These are phyloP conservation scores for Apodemia mormo DNA, from an alignment of 2,888 invertebrate species.

Conservation along the genomic window DNA sequence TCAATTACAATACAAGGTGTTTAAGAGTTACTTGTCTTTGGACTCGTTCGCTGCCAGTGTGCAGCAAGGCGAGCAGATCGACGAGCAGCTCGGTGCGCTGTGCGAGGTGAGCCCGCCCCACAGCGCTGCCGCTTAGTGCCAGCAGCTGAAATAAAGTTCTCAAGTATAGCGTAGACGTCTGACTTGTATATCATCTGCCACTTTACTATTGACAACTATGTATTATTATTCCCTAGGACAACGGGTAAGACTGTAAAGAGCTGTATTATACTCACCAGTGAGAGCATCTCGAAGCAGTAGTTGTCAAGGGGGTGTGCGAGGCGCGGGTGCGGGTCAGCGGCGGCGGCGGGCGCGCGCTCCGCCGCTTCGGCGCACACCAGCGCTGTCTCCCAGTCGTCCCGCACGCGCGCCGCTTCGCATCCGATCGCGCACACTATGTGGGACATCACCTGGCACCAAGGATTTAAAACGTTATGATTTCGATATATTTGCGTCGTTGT, in stretches of 20 bases:
- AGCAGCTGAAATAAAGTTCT: conserved; percentile 71
- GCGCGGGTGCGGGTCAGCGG: conserved; percentile 48
- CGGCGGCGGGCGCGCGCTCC: too few relatives aligned
- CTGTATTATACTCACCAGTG: conserved; percentile 84
- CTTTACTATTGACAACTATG: too few relatives aligned
- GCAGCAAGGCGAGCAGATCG: conserved; percentile 92
- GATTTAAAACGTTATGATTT: too few relatives aligned
- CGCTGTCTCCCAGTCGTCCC: conserved; percentile 93
- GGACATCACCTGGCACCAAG: conserved; percentile 89
- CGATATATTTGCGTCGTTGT: too few relatives aligned
- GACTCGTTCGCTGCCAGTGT: conserved; percentile 96
- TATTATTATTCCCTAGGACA: too few relatives aligned
- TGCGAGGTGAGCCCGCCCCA: conserved; percentile 94
- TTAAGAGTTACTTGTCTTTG: conserved; percentile 88
- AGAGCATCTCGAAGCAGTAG: conserved; percentile 99
- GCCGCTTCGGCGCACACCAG: conserved; percentile 55
- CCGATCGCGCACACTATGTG: conserved; percentile 95
- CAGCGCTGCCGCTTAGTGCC: conserved; percentile 95
- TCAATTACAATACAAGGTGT: too few relatives aligned
- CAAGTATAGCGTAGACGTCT: too few relatives aligned
- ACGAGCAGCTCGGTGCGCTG: conserved; percentile 92
- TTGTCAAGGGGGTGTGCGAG: conserved; percentile 84
- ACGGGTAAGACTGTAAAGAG: too few relatives aligned
- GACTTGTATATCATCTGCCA: too few relatives aligned
- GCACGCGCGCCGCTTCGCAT: conserved; percentile 91